phyloP scores from a whole-genome alignment of 2,797 vertebrate genomes.

The Vultur gryphus region DNA sequence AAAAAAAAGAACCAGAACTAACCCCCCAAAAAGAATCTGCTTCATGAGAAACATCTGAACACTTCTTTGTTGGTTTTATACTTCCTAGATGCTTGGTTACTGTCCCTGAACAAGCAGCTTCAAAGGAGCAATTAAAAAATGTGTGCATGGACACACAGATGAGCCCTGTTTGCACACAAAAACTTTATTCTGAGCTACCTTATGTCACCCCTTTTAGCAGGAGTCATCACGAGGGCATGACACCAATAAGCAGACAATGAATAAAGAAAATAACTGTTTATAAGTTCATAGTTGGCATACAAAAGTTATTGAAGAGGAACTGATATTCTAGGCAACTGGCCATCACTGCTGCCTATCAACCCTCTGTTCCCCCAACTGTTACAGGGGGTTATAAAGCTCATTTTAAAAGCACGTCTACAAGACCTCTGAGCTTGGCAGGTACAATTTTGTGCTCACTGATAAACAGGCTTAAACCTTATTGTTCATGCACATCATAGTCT shows the following conservation, averaged over 20 bases:
- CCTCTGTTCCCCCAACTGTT: neutral
- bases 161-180: slow-evolving; percentile 69
- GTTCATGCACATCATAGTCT: neutral
- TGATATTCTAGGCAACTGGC: slow-evolving; percentile 58
- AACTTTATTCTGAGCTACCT: slow-evolving; percentile 73
- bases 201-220: slow-evolving; percentile 72
- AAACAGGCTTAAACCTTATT: neutral
- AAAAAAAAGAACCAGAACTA: neutral
- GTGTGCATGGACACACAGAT: slow-evolving; percentile 64
- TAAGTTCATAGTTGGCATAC: slow-evolving; percentile 66
- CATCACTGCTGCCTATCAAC: slow-evolving; percentile 8
- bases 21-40: slow-evolving; percentile 1
- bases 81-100: slow-evolving; percentile 68
- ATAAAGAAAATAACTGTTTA: slow-evolving; percentile 72
- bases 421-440: neutral
- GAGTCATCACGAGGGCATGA: slow-evolving; percentile 66
- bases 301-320: slow-evolving; percentile 66
- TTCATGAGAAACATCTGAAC: slow-evolving; percentile 65
- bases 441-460: neutral
- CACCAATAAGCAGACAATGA: slow-evolving; percentile 72
- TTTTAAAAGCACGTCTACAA: neutral
- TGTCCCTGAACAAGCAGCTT: slow-evolving; percentile 64
- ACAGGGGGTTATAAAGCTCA: neutral
- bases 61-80: slow-evolving; percentile 69
- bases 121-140: slow-evolving; percentile 71